Evolutionary conservation across 2,888 invertebrate genomes (phyloP).

Genomic region (Schizotus pectinicornis): DNA sequence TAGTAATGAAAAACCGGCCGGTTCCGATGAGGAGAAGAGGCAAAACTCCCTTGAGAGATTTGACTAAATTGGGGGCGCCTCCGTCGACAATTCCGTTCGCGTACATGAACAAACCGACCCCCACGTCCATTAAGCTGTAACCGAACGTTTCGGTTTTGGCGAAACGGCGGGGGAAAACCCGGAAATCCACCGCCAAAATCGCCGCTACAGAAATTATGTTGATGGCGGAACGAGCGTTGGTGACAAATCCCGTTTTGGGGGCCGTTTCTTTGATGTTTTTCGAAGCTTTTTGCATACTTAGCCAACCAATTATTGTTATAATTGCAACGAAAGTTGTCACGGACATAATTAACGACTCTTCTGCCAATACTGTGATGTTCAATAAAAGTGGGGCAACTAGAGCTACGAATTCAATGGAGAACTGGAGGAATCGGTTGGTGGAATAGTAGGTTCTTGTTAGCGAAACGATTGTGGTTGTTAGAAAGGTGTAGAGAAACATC

Average conservation of each 20-base stretch:
- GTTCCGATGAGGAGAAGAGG: constrained; percentile 68
- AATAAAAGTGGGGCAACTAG: constrained; percentile 65
- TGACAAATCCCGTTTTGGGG: constrained; percentile 59
- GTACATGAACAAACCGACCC: constrained; percentile 87
- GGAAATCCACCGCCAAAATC: constrained; percentile 95
- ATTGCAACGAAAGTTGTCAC: not conserved
- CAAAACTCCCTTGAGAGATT: constrained; percentile 55
- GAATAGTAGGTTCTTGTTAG: constrained; percentile 31
- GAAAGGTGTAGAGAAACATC: constrained; percentile 48
- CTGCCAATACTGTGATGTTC: constrained; percentile 63
- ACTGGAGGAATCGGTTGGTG: constrained; percentile 36
- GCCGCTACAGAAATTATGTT: constrained; percentile 78
- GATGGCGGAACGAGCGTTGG: constrained; percentile 72
- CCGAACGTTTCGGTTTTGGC: constrained; percentile 90
- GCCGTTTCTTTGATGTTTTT: not conserved
- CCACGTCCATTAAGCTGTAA: constrained; percentile 92
- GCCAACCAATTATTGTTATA: constrained; percentile 1
- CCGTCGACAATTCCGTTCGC: constrained; percentile 78
- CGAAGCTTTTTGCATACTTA: not conserved
- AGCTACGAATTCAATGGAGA: constrained; percentile 62
- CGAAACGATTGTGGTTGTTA: constrained; percentile 46
- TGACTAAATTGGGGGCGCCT: constrained; percentile 46
- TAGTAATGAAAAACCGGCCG: constrained; percentile 66
- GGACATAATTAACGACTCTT: constrained; percentile 44
- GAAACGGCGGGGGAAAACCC: constrained; percentile 80